Percentiles rank a stretch among this genome's conserved stretches.
These are phyloP conservation scores for Fistularia tabacaria DNA, from an alignment of 2,797 vertebrate species.

Conservation along the genomic window DNA sequence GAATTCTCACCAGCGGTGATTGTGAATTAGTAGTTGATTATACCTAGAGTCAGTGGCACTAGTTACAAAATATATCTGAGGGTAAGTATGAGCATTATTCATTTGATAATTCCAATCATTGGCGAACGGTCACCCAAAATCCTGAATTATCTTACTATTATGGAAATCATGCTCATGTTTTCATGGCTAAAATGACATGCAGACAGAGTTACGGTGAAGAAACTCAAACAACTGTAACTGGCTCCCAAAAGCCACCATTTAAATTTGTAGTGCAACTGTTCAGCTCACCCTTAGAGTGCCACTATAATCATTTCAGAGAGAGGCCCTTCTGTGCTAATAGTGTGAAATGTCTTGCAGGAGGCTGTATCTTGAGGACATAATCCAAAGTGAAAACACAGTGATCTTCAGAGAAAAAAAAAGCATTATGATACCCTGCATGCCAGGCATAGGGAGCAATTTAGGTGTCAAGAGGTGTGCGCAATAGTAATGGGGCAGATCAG, in stretches of 20 bases:
- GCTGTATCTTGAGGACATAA: slow-evolving; percentile 12
- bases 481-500: slow-evolving; percentile 70
- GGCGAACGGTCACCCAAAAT: not conserved
- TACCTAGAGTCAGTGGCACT: too few species aligned
- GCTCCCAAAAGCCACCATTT: slow-evolving; percentile 19
- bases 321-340: not conserved
- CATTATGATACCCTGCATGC: slow-evolving; percentile 30
- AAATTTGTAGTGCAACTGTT: slow-evolving; percentile 54
- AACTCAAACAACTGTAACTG: slow-evolving; percentile 27
- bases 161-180: too few species aligned
- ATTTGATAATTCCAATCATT: slow-evolving; percentile 22
- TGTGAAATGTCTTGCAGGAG: slow-evolving; percentile 11
- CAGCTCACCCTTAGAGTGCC: slow-evolving; percentile 18
- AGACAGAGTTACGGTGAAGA: slow-evolving; percentile 33
- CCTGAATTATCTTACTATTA: too few species aligned
- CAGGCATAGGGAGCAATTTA: slow-evolving; percentile 61
- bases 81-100: slow-evolving; percentile 1
- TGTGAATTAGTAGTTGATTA: too few species aligned
- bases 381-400: slow-evolving; percentile 45
- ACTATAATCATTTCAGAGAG: slow-evolving; percentile 10
- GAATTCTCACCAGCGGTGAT: too few species aligned
- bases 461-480: slow-evolving; percentile 70
- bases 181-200: not conserved
- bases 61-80: too few species aligned
- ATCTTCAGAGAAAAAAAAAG: slow-evolving; percentile 9